Percentiles rank a stretch among this genome's conserved stretches.
Evolutionary conservation across 2,113 vertebrate genomes (phyloP).

Genomic region (Acanthochromis polyacanthus): DNA sequence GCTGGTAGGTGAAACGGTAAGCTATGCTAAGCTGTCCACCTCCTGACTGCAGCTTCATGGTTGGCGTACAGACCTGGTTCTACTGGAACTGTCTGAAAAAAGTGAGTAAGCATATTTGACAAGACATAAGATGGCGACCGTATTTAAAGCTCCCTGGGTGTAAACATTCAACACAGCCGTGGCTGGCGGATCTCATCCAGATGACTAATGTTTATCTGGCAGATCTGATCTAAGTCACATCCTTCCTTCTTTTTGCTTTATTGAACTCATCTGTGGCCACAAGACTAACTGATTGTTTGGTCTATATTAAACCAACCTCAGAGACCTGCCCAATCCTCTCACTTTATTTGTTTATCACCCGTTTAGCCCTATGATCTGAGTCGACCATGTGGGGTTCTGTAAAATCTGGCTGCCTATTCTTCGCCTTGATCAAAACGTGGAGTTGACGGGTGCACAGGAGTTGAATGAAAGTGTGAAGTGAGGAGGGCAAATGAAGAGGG

Average conservation of each 20-base stretch:
- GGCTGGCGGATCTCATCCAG: conserved; percentile 22
- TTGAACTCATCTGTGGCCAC: conserved; percentile 6
- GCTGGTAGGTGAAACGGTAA: background rate
- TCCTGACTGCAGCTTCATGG: background rate
- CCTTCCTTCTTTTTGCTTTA: background rate
- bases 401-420: conserved; percentile 16
- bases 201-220: conserved; percentile 25
- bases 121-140: background rate
- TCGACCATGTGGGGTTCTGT: conserved; percentile 16
- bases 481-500: conserved; percentile 27
- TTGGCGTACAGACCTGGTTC: background rate
- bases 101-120: background rate
- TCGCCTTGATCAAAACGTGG: conserved; percentile 22
- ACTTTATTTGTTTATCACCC: conserved; percentile 29
- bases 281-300: conserved; percentile 17
- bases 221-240: conserved; percentile 5
- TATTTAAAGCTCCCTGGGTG: conserved; percentile 17
- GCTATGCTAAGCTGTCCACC: background rate
- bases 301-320: conserved; percentile 6
- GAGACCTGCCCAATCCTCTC: background rate
- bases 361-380: conserved; percentile 23
- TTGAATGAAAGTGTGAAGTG: conserved; percentile 33
- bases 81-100: background rate
- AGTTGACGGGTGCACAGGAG: conserved; percentile 22
- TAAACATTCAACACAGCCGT: conserved; percentile 19